phyloP scores from a whole-genome alignment of 2,888 invertebrate genomes.

The Ichneumon xanthorius region DNA sequence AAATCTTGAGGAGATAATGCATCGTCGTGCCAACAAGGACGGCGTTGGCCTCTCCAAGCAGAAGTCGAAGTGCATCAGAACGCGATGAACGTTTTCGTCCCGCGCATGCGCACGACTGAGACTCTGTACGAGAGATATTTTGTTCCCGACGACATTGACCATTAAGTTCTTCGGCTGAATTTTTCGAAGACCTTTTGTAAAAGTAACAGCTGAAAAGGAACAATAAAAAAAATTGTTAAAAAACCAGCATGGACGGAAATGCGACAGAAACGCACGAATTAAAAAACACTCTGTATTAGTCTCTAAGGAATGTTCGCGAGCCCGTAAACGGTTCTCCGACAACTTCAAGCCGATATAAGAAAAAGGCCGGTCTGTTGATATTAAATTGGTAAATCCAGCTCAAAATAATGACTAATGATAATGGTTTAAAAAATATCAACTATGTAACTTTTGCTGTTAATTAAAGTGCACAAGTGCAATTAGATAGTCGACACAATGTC shows the following conservation, averaged over 20 bases:
- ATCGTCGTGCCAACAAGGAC: slow-evolving; percentile 72
- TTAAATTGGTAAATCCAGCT: neutral
- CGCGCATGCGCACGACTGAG: neutral
- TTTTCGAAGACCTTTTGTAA: neutral
- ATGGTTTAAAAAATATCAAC: too few species aligned
- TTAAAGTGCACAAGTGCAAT: neutral
- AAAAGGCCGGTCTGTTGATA: neutral
- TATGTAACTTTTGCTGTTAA: too few species aligned
- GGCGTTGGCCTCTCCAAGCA: slow-evolving; percentile 73
- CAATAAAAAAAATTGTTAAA: too few species aligned
- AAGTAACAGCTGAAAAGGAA: neutral
- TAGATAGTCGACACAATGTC: neutral
- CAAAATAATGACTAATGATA: neutral
- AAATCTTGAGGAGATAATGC: slow-evolving; percentile 81
- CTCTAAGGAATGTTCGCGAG: too few species aligned
- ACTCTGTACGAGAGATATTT: too few species aligned
- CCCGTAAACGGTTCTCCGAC: neutral
- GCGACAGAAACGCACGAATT: too few species aligned
- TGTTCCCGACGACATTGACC: neutral
- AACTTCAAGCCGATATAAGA: neutral
- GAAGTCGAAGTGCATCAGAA: slow-evolving; percentile 77
- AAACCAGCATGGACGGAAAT: too few species aligned
- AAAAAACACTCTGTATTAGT: too few species aligned
- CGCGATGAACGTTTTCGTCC: slow-evolving; percentile 67
- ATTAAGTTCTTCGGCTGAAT: neutral